Percentiles rank a stretch among this genome's conserved stretches.
phyloP scores from a whole-genome alignment of 2,888 invertebrate species.

The Seladonia tumulorum region DNA sequence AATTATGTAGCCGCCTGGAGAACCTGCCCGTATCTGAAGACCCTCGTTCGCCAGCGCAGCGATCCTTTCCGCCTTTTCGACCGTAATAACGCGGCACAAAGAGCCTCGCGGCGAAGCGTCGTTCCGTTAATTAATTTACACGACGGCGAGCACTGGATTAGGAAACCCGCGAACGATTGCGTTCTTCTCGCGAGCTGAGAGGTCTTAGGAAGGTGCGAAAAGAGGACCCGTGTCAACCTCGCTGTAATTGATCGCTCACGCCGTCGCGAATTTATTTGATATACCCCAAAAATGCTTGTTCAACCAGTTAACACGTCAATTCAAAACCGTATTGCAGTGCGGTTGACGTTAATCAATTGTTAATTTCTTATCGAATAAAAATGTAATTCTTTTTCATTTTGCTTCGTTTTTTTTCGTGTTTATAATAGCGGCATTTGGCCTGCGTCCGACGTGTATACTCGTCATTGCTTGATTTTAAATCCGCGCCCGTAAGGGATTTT shows the following conservation, averaged over 20 bases:
- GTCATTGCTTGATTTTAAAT: too few relatives aligned
- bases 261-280: background rate
- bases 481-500: too few relatives aligned
- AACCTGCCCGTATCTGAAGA: constrained; percentile 46
- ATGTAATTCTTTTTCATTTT: too few relatives aligned
- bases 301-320: background rate
- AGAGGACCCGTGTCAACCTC: constrained; percentile 17
- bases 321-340: too few relatives aligned
- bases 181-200: constrained; percentile 16
- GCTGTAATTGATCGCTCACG: background rate
- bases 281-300: background rate
- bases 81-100: constrained; percentile 60
- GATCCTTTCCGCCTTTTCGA: constrained; percentile 65
- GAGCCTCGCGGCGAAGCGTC: constrained; percentile 44
- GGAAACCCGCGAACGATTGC: constrained; percentile 43
- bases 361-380: too few relatives aligned
- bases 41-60: constrained; percentile 43
- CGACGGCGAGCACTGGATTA: constrained; percentile 56
- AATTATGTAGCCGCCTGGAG: constrained; percentile 50
- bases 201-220: constrained; percentile 29
- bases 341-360: too few relatives aligned
- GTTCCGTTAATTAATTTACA: constrained; percentile 69
- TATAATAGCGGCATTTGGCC: too few relatives aligned
- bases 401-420: too few relatives aligned
- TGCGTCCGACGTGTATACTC: too few relatives aligned